Base-by-base conservation (phyloP, 2,797 vertebrate species). In the Mionectes olivaceus region DNA sequence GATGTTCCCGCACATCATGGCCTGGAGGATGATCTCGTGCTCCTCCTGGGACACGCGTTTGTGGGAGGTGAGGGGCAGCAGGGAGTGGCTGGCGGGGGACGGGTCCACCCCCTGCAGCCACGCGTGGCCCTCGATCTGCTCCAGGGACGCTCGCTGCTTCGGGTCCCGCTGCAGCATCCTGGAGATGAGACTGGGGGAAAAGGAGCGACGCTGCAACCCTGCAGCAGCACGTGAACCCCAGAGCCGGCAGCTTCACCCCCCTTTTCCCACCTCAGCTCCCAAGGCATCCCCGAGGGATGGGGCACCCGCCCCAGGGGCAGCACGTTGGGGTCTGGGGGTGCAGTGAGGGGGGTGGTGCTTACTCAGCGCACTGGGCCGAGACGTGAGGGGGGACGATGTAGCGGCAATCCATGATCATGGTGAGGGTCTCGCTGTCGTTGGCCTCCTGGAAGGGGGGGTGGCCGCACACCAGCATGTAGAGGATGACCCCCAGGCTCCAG, bases 391-490 rank as follows among this genome's bases (percentile, higher is more conserved):
- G 98, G 59, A 99, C 85, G 2, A 97, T 98, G 98, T 99, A 99
- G 98, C 98, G 99, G 91, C 99, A 99, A 97, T 99, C 99, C 98
- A 99, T 98, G 97, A 99, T 99, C 99, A 99, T 99, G 95, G 99
- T 99, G 90, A 99, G 98, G 28, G 98, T 99, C 97, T 99, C 99
- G 0, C 99, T 99, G 98, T 99, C 99, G 0, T 99, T 99, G 65
- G 98, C 98, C 95, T 99, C 99, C 96, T 99, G 98, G 97, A 99
- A 99, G 7, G 99, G 99, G 2, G 98, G 98, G 56, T 98, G 98
- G 81, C 99, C 98, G 0, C 98, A 99, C 13, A 99, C 99, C 97
- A 99, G 96, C 99, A 99, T 99, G 95, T 98, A 99, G 55, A 99
- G 98, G 96, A 99, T 99, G 95, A 99, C 98, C 13, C 99, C 99